phyloP scores from a whole-genome alignment of 2,888 invertebrate species.

The Ramazzottius varieornatus region DNA sequence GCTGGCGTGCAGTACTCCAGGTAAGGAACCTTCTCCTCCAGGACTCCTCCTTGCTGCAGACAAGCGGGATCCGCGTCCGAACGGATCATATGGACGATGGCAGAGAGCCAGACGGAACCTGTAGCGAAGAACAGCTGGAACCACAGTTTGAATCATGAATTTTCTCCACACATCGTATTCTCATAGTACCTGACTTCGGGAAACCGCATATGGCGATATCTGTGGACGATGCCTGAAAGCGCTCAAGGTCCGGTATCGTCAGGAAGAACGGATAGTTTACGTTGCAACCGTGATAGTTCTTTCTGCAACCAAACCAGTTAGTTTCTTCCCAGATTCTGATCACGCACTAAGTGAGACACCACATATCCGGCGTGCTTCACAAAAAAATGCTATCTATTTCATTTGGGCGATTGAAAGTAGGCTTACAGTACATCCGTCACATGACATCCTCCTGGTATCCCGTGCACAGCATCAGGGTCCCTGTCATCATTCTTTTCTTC shows the following conservation, averaged over 20 bases:
- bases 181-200: constrained; percentile 2
- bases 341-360: too few species aligned
- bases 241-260: background rate
- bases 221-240: background rate
- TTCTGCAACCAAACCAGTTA: background rate
- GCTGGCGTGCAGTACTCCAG: constrained; percentile 1
- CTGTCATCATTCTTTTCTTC: too few species aligned
- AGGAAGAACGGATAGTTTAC: constrained; percentile 1
- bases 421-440: too few species aligned
- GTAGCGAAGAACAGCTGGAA: background rate
- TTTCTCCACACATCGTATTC: too few species aligned
- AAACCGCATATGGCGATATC: background rate
- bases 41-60: background rate
- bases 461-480: too few species aligned
- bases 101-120: background rate
- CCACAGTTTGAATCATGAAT: background rate
- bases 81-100: background rate
- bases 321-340: too few species aligned
- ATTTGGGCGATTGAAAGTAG: too few species aligned
- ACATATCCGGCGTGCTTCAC: too few species aligned
- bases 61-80: background rate
- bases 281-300: background rate
- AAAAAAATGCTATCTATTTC: too few species aligned
- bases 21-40: background rate
- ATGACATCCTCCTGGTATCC: too few species aligned